Evolutionary conservation across 2,888 invertebrate genomes (phyloP), one percentile per base, ranked within the genome.

Genomic region (Sarcophaga subvicina): DNA sequence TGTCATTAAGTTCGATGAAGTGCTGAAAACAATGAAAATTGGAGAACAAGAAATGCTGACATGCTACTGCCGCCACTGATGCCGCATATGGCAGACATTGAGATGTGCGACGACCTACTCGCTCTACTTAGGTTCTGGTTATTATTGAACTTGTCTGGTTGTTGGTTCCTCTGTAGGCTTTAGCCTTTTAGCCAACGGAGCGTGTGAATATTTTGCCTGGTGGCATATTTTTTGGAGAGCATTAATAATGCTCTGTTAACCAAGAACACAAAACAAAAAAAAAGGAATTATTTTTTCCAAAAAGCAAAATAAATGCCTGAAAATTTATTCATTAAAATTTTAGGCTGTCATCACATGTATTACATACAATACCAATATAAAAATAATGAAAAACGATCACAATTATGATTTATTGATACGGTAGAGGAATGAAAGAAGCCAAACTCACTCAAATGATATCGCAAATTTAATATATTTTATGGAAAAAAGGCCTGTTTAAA

Each of bases 171-270:
- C 47, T 64, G 25, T 64, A 47, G 11, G 5, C 60, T 54, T 75
- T 20, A 70, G 76, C 37, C 17, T 14, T 45, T 17, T 49, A 54
- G 22, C 80, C 60, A 17, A 2, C 66, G 47, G 60, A 79, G 83
- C 67, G 83, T 83, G 78, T 83, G 73, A 78, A 73, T 72, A 72
- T 69, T 83, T 63, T 45, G 67, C 67, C 78, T 72, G 66, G 22
- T 78, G 73, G 73, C 79, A 69, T 25, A 54, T 63, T 78, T 54
- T 27, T 11, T n/a, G 69, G 12, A 62, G 63, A 20, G 17, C 62
- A 62, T 72, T 47, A 67, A 67, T 67, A 67, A 67, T 20, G 67
- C 67, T 45, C 37, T 17, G 37, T 45, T 45, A 17, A 10, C 12
- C 45, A 47, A 20, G 37, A 37, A 6, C 11, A 8, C 5, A 67